Base-by-base conservation (phyloP, 2,113 vertebrate species). In the Cacatua alba region DNA sequence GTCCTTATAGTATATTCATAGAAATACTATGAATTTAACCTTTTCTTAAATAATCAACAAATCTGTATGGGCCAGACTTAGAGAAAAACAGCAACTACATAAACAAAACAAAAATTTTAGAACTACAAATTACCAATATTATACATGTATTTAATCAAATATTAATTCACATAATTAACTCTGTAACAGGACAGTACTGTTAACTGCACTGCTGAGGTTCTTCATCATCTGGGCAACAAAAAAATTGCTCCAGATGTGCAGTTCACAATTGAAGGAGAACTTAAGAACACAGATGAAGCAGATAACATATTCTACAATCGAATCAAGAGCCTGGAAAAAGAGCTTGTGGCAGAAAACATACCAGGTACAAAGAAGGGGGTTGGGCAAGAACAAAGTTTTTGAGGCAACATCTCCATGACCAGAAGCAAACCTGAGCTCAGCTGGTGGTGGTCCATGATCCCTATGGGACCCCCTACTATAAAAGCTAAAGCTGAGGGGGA, bases 131-230 rank as follows among this genome's bases (percentile, higher is more conserved):
- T 1, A 5, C 25, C 25, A 48, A 4, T 33, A 17, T 21, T 59
- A 8, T 2, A 8, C 11, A 2, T 15, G 3, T 12, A 6, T n/a
- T 15, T 24, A 16, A 46, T 11, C 23, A 62, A 41, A 9, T 81
- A 91, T 51, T 86, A 85, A 86, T 4, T 5, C 43, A 14, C 33
- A 3, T 11, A 2, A 53, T 79, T 94, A 71, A 82, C 88, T 96
- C 78, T 92, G 60, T 35, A 44, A 79, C 91, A 98, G 98, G 95
- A 88, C 88, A 90, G 78, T 6, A 81, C 85, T 31, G 93, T 97
- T 64, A 97, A 28, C 43, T 99, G 99, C 95, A 98, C 97, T 23
- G 99, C 99, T 24, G 98, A 99, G 82, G 98, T 99, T 64, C 95
- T 99, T 8, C 99, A 99, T 55, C 97, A 95, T 14, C 84, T 85